Percentiles rank a stretch among this genome's conserved stretches.
Evolutionary conservation across 2,797 vertebrate genomes (phyloP).

Genomic region (Rhinichthys osculus): DNA sequence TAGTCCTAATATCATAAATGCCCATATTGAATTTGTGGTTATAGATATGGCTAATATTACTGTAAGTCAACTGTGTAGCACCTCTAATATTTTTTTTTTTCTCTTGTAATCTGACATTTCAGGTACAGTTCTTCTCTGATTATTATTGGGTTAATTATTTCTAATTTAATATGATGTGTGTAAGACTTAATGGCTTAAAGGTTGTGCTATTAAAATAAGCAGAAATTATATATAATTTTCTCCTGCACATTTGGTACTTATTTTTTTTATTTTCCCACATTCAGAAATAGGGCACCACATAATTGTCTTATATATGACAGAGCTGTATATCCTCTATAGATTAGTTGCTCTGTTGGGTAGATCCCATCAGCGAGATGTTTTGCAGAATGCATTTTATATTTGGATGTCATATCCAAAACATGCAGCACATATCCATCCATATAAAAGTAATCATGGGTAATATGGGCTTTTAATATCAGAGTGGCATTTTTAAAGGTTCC

Average conservation of each 20-base stretch:
- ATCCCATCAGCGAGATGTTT: neutral
- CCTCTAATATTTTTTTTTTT: neutral
- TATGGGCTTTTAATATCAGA: conserved; percentile 80
- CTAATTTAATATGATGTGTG: neutral
- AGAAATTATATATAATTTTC: neutral
- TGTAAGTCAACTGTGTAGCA: conserved; percentile 17
- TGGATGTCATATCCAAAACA: conserved; percentile 46
- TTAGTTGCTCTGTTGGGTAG: conserved; percentile 7
- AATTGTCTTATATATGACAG: neutral
- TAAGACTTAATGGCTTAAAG: conserved; percentile 19
- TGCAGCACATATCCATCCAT: conserved; percentile 54
- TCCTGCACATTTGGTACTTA: neutral
- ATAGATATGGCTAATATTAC: conserved; percentile 1
- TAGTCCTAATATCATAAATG: neutral
- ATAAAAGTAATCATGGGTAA: conserved; percentile 74
- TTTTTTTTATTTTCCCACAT: neutral
- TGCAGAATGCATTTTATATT: neutral
- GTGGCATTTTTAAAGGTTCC: conserved; percentile 84
- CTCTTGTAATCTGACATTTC: neutral
- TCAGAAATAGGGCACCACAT: neutral
- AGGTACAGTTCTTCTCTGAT: neutral
- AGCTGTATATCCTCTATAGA: neutral
- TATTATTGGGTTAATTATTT: conserved; percentile 7
- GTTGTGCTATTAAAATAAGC: conserved; percentile 20
- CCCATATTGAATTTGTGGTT: neutral